A percentile compares a stretch with the other conserved stretches of the same genome.
Conservation (phyloP, 2,797 vertebrate genomes). For the Graptemys geographica region DNA sequence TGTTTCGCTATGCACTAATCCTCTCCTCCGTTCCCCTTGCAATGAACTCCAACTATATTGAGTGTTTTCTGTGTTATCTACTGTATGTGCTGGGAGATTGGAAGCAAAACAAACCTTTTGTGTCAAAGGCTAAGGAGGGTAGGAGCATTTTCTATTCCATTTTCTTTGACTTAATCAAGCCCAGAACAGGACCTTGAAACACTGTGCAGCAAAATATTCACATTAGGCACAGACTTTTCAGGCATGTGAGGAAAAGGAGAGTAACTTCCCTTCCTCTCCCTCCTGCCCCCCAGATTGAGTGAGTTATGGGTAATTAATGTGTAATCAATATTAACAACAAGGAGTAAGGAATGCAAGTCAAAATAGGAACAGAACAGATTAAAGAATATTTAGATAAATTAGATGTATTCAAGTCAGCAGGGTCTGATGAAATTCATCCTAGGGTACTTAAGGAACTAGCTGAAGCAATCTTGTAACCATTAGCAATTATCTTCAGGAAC, state of each 20-base stretch:
- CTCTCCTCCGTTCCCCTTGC: not conserved
- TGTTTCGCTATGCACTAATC: not conserved
- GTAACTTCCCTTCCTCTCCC: not conserved
- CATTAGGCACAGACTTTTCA: not conserved
- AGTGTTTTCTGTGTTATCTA: not conserved
- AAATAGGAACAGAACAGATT: not conserved
- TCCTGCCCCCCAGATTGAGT: not conserved
- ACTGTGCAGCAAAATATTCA: not conserved
- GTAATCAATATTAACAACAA: not conserved
- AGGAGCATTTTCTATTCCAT: not conserved
- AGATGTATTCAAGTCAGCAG: not conserved
- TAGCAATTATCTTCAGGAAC: not conserved
- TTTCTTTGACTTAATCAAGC: not conserved
- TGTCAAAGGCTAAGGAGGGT: not conserved
- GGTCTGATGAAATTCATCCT: not conserved
- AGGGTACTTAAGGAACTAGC: not conserved
- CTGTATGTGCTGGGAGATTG: not conserved
- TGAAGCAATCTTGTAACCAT: not conserved
- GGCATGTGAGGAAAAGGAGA: not conserved
- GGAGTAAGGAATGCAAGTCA: not conserved
- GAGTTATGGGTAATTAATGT: not conserved
- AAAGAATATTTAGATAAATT: not conserved
- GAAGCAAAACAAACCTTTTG: not conserved
- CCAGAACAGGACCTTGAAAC: not conserved
- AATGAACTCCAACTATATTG: not conserved